Conservation (phyloP, 2,888 invertebrate genomes). For the Beris morrisii region DNA sequence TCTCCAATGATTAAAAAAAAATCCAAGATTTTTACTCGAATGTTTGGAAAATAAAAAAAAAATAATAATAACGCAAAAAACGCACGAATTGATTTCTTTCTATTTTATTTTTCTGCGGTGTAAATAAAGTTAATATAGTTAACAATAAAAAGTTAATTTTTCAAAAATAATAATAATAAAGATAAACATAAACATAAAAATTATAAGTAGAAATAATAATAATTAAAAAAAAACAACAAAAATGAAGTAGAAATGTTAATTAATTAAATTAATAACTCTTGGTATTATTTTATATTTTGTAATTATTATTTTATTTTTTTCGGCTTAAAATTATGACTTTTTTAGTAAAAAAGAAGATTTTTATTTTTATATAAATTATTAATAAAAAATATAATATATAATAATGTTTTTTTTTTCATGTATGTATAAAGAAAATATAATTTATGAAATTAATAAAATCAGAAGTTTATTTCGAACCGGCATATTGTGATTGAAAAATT, state of each 20-base stretch:
- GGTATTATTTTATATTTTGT: slow-evolving; percentile 24
- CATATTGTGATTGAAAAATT: no score
- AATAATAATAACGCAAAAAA: not conserved
- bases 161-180: slow-evolving; percentile 24
- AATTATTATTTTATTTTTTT: slow-evolving; percentile 26
- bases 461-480: not conserved
- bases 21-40: no score
- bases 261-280: slow-evolving; percentile 31
- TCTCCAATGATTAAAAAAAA: no score
- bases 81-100: not conserved
- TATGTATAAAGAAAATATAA: slow-evolving; percentile 24
- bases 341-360: slow-evolving; percentile 34
- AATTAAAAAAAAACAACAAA: slow-evolving; percentile 23
- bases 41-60: not conserved
- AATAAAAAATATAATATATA: slow-evolving; percentile 25
- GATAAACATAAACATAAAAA: slow-evolving; percentile 19
- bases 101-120: slow-evolving; percentile 4
- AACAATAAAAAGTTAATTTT: slow-evolving; percentile 22
- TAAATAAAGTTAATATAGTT: slow-evolving; percentile 23
- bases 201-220: slow-evolving; percentile 18
- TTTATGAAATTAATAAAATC: slow-evolving; percentile 21
- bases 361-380: slow-evolving; percentile 25
- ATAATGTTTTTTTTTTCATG: not conserved
- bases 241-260: slow-evolving; percentile 19
- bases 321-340: slow-evolving; percentile 39